phyloP scores from a whole-genome alignment of 2,797 vertebrate species.

The Sebastes umbrosus region DNA sequence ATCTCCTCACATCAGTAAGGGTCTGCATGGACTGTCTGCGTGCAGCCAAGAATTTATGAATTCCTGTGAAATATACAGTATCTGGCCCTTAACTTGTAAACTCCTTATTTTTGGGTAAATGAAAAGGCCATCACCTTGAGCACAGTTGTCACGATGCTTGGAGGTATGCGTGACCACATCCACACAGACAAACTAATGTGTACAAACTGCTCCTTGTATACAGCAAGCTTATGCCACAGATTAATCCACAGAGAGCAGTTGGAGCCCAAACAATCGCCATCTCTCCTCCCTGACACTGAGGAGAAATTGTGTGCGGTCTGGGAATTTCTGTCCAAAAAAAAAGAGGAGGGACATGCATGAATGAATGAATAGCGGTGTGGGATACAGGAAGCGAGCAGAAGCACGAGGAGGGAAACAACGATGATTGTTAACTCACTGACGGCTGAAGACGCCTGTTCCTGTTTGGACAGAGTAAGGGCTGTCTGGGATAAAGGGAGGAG shows the following conservation, averaged over 20 bases:
- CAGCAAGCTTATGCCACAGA: neutral
- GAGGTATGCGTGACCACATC: neutral
- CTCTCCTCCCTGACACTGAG: conserved; percentile 15
- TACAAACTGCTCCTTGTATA: neutral
- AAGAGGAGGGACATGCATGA: neutral
- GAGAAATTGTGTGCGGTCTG: conserved; percentile 3
- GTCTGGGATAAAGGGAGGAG: conserved; percentile 8
- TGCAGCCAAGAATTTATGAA: neutral
- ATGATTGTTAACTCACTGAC: conserved; percentile 27
- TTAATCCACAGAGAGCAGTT: neutral
- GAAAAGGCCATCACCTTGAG: neutral
- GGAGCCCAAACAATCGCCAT: neutral
- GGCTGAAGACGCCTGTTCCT: conserved; percentile 39
- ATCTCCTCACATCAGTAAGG: neutral
- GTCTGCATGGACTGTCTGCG: neutral
- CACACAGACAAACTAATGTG: neutral
- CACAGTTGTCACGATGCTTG: neutral
- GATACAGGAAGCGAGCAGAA: conserved; percentile 39
- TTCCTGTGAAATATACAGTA: neutral
- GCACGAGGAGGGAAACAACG: conserved; percentile 33
- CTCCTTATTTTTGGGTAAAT: neutral
- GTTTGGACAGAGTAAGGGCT: conserved; percentile 30
- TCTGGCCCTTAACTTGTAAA: neutral
- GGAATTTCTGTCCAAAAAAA: conserved; percentile 24
- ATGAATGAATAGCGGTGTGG: conserved; percentile 21